Percentiles rank a stretch among this genome's conserved stretches.
Evolutionary conservation across 2,888 invertebrate species (phyloP).

Genomic region (Amphipyra tragopoginis): DNA sequence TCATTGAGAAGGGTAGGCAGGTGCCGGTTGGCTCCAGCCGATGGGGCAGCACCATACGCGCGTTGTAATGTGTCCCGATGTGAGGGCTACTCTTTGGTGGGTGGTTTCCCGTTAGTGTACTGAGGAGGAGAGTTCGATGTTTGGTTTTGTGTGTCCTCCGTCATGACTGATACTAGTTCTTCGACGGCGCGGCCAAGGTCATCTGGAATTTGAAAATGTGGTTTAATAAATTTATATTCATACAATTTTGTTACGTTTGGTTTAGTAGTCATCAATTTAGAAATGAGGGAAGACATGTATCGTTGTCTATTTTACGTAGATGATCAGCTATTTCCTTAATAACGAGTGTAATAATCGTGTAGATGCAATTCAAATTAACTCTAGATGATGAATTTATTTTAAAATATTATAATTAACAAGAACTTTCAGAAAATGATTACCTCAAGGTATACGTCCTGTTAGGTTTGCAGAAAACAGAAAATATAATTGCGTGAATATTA

Average conservation of each 20-base stretch:
- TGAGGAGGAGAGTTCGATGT: slow-evolving; percentile 82
- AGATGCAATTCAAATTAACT: neutral
- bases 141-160: slow-evolving; percentile 90
- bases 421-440: slow-evolving; percentile 64
- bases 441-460: slow-evolving; percentile 88
- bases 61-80: slow-evolving; percentile 55
- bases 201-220: slow-evolving; percentile 86
- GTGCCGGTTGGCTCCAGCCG: slow-evolving; percentile 29
- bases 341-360: no score
- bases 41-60: slow-evolving; percentile 70
- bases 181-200: slow-evolving; percentile 96
- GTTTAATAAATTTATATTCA: slow-evolving; percentile 1
- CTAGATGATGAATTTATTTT: no score
- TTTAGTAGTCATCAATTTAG: no score
- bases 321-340: no score
- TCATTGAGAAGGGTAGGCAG: slow-evolving; percentile 26
- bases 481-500: slow-evolving; percentile 59
- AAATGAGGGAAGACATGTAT: no score
- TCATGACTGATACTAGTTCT: slow-evolving; percentile 96
- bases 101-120: slow-evolving; percentile 86
- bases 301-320: no score
- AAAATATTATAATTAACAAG: no score
- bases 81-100: slow-evolving; percentile 73
- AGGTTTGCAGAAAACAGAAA: slow-evolving; percentile 71
- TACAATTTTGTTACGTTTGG: no score